These are phyloP conservation scores for Epinotia demarniana DNA, from an alignment of 2,888 invertebrate genomes.

Conservation along the genomic window DNA sequence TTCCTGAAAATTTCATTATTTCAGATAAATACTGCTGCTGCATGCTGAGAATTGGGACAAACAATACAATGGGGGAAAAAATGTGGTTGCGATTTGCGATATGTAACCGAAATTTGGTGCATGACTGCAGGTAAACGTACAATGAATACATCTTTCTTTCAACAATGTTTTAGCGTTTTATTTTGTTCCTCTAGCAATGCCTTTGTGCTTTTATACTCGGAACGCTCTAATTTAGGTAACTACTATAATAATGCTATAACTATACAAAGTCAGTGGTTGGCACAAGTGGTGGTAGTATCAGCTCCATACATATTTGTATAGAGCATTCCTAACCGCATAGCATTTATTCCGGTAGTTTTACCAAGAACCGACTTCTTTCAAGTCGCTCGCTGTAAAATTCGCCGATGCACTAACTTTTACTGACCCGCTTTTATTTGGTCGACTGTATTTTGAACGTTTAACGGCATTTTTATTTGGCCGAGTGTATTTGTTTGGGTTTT, in stretches of 20 bases:
- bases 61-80: too few species aligned
- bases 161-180: too few species aligned
- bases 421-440: constrained; percentile 63
- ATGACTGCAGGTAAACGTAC: too few species aligned
- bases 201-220: not conserved
- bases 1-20: too few species aligned
- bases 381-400: constrained; percentile 34
- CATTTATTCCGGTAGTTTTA: constrained; percentile 79
- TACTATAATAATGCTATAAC: too few species aligned
- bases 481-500: constrained; percentile 6
- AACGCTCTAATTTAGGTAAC: too few species aligned
- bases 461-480: constrained; percentile 31
- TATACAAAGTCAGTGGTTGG: not conserved
- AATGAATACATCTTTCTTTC: too few species aligned
- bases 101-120: too few species aligned
- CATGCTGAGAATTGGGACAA: too few species aligned
- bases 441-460: constrained; percentile 48
- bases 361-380: constrained; percentile 58
- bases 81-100: too few species aligned
- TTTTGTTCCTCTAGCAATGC: too few species aligned
- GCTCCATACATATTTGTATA: constrained; percentile 55
- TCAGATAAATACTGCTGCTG: too few species aligned
- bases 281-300: constrained; percentile 52
- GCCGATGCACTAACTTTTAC: constrained; percentile 36
- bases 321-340: constrained; percentile 61